Base-by-base conservation (phyloP, 2,113 vertebrate genomes). In the Boulengerochromis microlepis region DNA sequence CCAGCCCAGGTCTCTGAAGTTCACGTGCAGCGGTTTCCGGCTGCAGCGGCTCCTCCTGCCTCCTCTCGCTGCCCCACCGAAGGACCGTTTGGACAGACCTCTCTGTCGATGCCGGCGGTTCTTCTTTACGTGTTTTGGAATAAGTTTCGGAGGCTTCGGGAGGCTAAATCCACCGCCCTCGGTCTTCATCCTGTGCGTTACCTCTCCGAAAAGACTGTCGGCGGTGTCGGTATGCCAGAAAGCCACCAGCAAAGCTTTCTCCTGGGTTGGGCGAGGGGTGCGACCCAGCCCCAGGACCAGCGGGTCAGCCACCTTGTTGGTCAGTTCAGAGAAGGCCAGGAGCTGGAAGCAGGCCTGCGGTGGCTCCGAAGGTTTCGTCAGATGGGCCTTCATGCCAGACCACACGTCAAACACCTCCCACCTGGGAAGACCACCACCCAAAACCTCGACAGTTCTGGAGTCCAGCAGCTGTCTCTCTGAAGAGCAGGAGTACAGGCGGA, bases 1-100 rank as follows among this genome's bases (percentile, higher is more conserved):
- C 98, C 98, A 99, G 87, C 98, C 98, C 93, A 99, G 94, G 53
- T 98, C 97, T 88, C 98, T 97, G 94, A 98, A 99, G 95, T 98
- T 98, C 42, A 99, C 98, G 69, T 98, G 98, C 90, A 99, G 94
- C 2, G 98, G 96, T 91, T 98, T 98, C 80, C 97, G 98, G 96
- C 97, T 97, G 96, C 98, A 99, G 3, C 7, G 16, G 40, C 26
- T 78, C 71, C 42, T 50, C 71, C 71, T 50, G 16, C 42, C 71
- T 50, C 24, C 71, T 50, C 71, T 50, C 3, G 3, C 42, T 11
- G 16, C 10, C 10, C 42, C 71, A 50, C 26, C 2, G 2, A 78
- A 50, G 10, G 71, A 78, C 4, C 71, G 24, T 13, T 78, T 78
- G 42, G 42, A 31, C 15, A 29, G 42, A 31, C 42, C 71, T 78